phyloP scores from a whole-genome alignment of 1,140 invertebrate species.

The Caerostris darwini region DNA sequence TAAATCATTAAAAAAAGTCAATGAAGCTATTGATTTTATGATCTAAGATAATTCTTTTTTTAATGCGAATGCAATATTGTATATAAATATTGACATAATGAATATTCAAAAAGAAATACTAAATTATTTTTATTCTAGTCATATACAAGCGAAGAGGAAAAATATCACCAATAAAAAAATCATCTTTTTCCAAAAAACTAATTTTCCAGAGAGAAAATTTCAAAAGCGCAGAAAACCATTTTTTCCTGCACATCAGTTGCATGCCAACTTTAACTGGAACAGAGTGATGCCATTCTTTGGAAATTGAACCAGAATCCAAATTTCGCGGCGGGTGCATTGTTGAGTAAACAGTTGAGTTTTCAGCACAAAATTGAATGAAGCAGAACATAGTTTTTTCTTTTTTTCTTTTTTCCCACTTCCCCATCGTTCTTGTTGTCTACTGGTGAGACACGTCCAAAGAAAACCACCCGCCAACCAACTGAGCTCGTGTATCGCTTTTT shows the following conservation, averaged over 20 bases:
- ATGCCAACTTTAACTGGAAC: not conserved
- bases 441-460: not conserved
- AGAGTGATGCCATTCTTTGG: not conserved
- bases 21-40: no score
- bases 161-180: no score
- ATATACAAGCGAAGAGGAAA: no score
- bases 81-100: no score
- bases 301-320: not conserved
- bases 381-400: not conserved
- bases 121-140: no score
- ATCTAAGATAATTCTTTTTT: no score
- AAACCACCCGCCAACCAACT: not conserved
- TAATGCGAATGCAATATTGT: no score
- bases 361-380: not conserved
- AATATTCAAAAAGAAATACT: no score
- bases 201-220: no score
- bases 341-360: conserved; percentile 4
- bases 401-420: not conserved
- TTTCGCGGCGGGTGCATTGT: not conserved
- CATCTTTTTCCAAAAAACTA: no score
- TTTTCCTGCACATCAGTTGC: not conserved
- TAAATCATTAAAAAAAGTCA: no score
- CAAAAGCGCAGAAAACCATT: not conserved
- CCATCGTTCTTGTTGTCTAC: not conserved
- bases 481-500: not conserved